Evolutionary conservation across 2,797 vertebrate species (phyloP).

Genomic region (Streptopelia turtur): DNA sequence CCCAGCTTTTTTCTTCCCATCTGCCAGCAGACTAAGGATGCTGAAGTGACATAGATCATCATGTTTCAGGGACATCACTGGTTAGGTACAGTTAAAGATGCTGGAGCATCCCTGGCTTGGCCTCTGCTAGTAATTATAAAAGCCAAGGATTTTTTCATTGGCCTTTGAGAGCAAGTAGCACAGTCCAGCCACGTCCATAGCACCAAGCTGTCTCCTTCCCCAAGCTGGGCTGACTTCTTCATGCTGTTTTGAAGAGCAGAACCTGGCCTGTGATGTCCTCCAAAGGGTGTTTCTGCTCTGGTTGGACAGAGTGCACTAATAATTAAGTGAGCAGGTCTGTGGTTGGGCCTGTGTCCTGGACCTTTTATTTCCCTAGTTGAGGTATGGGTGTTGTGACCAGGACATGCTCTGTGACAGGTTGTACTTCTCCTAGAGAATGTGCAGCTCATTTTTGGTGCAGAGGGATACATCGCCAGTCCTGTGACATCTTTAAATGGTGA

Average conservation of each 20-base stretch:
- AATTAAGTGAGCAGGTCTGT: neutral
- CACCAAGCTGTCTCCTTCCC: neutral
- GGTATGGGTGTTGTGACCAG: neutral
- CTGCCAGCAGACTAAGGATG: neutral
- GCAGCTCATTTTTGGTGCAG: neutral
- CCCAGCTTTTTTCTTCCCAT: neutral
- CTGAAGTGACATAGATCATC: neutral
- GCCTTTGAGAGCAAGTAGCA: neutral
- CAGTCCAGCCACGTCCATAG: neutral
- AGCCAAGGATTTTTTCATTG: neutral
- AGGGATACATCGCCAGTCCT: neutral
- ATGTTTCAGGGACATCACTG: neutral
- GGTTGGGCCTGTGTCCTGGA: neutral
- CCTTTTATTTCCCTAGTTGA: fast-evolving
- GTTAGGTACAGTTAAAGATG: neutral
- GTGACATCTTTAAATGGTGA: fast-evolving
- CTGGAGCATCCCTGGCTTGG: neutral
- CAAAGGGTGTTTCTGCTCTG: neutral
- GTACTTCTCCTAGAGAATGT: neutral
- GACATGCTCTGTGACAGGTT: neutral
- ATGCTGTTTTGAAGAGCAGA: neutral
- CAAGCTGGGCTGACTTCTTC: neutral
- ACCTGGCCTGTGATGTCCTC: neutral
- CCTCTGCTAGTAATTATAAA: neutral
- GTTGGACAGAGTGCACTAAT: neutral